phyloP scores from a whole-genome alignment of 1,140 invertebrate genomes.

The Metaphire vulgaris region DNA sequence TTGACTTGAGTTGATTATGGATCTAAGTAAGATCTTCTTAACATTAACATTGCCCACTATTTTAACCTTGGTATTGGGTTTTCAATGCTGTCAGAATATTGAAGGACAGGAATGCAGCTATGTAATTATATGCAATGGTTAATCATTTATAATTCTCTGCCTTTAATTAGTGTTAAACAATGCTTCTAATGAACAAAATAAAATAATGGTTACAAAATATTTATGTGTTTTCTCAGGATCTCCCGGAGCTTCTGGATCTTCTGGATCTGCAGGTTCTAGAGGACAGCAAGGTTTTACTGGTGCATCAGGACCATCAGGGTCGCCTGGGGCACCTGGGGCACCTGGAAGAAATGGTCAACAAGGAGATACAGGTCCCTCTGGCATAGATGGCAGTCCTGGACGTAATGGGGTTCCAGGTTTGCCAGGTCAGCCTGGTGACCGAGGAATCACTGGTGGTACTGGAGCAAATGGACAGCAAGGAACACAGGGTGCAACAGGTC shows the following conservation, averaged over 20 bases:
- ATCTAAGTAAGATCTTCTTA: too few relatives aligned
- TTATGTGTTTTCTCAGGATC: too few relatives aligned
- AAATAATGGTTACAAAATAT: too few relatives aligned
- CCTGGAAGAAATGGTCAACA: not conserved
- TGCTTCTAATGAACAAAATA: too few relatives aligned
- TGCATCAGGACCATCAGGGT: not conserved
- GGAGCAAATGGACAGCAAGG: conserved; percentile 50
- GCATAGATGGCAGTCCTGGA: not conserved
- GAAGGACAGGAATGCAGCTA: too few relatives aligned
- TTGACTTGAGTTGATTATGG: too few relatives aligned
- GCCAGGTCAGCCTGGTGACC: conserved; percentile 4
- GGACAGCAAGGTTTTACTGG: not conserved
- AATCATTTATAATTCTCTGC: not conserved
- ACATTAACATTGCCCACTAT: too few relatives aligned
- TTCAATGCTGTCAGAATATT: too few relatives aligned
- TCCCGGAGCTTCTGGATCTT: conserved; percentile 8
- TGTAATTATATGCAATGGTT: too few relatives aligned
- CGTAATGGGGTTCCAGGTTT: conserved; percentile 1
- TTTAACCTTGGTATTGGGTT: too few relatives aligned
- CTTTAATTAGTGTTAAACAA: too few relatives aligned
- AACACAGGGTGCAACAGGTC: conserved; percentile 60
- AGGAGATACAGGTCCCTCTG: not conserved
- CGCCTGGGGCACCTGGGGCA: not conserved
- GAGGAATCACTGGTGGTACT: not conserved
- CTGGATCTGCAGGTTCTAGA: conserved; percentile 10